Evolutionary conservation across 2,113 vertebrate genomes (phyloP).

Genomic region (Oenanthe melanoleuca): DNA sequence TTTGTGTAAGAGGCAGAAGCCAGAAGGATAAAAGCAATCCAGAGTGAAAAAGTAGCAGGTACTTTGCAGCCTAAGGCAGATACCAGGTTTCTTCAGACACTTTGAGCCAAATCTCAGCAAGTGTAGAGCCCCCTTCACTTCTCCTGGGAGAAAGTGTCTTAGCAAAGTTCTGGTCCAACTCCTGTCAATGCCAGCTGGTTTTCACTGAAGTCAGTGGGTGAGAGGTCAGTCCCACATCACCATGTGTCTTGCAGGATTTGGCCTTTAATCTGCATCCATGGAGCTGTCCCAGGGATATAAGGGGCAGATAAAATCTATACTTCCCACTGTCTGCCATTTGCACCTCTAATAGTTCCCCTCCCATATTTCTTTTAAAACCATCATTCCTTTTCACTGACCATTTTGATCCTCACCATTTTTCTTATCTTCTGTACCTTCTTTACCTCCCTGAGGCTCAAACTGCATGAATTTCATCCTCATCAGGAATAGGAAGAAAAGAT

Average conservation of each 20-base stretch:
- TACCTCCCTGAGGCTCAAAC: not conserved
- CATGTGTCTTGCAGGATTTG: not conserved
- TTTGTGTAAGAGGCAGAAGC: not conserved
- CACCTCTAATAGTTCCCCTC: not conserved
- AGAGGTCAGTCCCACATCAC: not conserved
- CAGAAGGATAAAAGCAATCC: not conserved
- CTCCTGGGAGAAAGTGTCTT: not conserved
- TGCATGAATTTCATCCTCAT: not conserved
- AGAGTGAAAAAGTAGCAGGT: not conserved
- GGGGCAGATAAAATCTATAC: not conserved
- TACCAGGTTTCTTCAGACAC: not conserved
- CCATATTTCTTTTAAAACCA: not conserved
- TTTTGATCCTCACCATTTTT: not conserved
- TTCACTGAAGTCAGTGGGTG: fast-evolving
- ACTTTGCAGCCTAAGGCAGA: not conserved
- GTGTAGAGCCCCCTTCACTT: not conserved
- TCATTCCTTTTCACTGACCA: not conserved
- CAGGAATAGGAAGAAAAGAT: not conserved
- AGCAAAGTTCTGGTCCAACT: not conserved
- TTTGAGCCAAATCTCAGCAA: not conserved
- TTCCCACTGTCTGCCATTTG: not conserved
- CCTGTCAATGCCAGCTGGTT: fast-evolving
- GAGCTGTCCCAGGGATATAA: not conserved
- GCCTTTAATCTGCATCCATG: not conserved
- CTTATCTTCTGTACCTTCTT: not conserved